These are phyloP conservation scores for Oncorhynchus nerka DNA, from an alignment of 2,113 vertebrate species.

Conservation along the genomic window DNA sequence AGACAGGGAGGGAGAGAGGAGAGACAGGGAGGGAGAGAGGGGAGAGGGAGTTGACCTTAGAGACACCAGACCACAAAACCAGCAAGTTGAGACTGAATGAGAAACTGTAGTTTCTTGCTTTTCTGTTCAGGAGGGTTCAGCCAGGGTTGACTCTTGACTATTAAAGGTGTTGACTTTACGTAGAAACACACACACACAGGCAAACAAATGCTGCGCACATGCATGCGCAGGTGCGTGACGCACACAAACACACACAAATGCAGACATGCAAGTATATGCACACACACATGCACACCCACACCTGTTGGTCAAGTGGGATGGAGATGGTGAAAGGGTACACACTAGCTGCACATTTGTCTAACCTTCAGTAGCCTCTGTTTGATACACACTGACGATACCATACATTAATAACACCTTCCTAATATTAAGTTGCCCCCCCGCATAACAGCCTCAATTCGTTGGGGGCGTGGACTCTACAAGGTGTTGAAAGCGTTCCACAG, in stretches of 20 bases:
- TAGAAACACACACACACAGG: constrained; percentile 14
- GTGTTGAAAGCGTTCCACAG: no score
- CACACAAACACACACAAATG: constrained; percentile 17
- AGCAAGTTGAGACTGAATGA: constrained; percentile 57
- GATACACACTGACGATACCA: background rate
- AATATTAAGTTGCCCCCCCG: no score
- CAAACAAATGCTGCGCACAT: constrained; percentile 4
- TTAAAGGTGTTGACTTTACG: constrained; percentile 64
- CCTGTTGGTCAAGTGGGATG: constrained; percentile 29
- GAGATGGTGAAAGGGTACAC: constrained; percentile 21
- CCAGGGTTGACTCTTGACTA: constrained; percentile 35
- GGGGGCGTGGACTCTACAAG: no score
- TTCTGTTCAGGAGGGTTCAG: constrained; percentile 52
- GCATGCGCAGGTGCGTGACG: background rate
- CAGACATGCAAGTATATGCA: background rate
- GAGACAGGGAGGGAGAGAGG: no score
- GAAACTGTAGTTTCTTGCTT: constrained; percentile 1
- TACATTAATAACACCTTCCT: no score
- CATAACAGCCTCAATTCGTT: no score
- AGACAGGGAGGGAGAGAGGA: no score
- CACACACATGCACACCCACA: constrained; percentile 17
- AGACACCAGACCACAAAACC: constrained; percentile 70
- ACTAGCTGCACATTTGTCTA: constrained; percentile 4
- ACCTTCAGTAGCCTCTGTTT: constrained; percentile 5
- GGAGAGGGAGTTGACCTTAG: constrained; percentile 33